Conservation (phyloP, 2,113 vertebrate species). For the Cichladusa arquata region DNA sequence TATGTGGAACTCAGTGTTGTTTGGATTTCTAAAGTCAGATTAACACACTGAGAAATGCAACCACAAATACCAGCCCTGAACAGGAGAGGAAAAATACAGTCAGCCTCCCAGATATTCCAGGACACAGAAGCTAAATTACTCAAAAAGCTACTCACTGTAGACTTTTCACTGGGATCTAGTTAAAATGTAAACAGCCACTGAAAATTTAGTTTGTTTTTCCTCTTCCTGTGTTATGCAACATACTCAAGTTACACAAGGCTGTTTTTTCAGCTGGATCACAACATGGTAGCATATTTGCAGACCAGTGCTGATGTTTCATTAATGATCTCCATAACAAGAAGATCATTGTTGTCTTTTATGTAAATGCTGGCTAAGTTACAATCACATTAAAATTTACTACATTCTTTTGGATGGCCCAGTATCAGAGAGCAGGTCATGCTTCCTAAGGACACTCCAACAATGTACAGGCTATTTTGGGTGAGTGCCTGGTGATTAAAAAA, state of each 20-base stretch:
- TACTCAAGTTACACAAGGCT: constrained; percentile 30
- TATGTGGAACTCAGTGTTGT: not conserved
- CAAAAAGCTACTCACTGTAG: not conserved
- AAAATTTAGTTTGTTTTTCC: constrained; percentile 50
- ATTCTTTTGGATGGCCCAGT: constrained; percentile 11
- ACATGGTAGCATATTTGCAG: constrained; percentile 36
- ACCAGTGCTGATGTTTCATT: constrained; percentile 53
- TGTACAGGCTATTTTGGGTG: not conserved
- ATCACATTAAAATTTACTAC: constrained; percentile 34
- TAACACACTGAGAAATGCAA: not conserved
- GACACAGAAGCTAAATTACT: not conserved
- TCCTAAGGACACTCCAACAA: constrained; percentile 2
- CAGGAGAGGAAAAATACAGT: not conserved
- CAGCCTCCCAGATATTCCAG: not conserved
- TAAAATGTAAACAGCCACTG: constrained; percentile 18
- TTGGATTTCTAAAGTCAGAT: not conserved
- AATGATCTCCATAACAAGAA: constrained; percentile 61
- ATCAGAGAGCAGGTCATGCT: constrained; percentile 2
- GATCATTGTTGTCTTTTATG: constrained; percentile 50
- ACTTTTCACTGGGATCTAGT: not conserved
- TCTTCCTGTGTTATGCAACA: constrained; percentile 23
- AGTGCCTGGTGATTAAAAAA: constrained; percentile 17
- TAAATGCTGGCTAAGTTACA: constrained; percentile 45
- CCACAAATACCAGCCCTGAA: not conserved
- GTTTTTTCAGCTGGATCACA: constrained; percentile 62